Evolutionary conservation across 2,113 vertebrate species (phyloP), one percentile per base, ranked within the genome.

Genomic region (Coregonus clupeaformis): DNA sequence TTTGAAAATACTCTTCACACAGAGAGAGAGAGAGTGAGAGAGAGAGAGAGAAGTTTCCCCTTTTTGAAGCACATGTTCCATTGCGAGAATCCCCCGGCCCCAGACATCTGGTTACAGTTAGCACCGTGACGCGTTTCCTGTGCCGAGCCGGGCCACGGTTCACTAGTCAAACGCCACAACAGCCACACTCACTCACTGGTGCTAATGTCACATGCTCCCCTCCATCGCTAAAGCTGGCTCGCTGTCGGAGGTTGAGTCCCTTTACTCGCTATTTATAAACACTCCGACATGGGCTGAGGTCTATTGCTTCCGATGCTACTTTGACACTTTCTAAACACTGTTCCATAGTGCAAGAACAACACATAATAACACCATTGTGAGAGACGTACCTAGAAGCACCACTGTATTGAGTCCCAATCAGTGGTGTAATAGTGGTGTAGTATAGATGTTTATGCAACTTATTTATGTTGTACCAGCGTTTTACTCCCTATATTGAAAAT

Each of bases 71-170:
- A 4, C 67, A 68, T 47, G 67, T 47, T 68, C 66, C 66, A 68
- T 36, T n/a, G 32, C 36, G 47, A 69, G 68, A 69, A 71, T 45
- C 42, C 67, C 67, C 67, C 12, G 12, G 36, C 67, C 42, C 67
- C 42, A 68, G 67, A 68, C 67, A 68, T 68, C 67, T 68, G 67
- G 20, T 68, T 49, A 27, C 36, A 68, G 42, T 68, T 68, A 68
- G 4, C 67, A 47, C 25, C 4, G n/a, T 68, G 67, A 68, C 67
- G 67, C 22, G 36, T 32, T 68, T 68, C 67, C 67, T 47, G 67
- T 68, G 36, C 67, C 67, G 25, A 64, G 59, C 62, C 22, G 67
- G 4, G 67, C n/a, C 11, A 68, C 20, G 36, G 67, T 68, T 68
- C 67, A 25, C 32, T 6, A 45, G 67, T 47, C 36, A 22, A 47